Conservation (phyloP, 2,797 vertebrate genomes). For the Echeneis naucrates region DNA sequence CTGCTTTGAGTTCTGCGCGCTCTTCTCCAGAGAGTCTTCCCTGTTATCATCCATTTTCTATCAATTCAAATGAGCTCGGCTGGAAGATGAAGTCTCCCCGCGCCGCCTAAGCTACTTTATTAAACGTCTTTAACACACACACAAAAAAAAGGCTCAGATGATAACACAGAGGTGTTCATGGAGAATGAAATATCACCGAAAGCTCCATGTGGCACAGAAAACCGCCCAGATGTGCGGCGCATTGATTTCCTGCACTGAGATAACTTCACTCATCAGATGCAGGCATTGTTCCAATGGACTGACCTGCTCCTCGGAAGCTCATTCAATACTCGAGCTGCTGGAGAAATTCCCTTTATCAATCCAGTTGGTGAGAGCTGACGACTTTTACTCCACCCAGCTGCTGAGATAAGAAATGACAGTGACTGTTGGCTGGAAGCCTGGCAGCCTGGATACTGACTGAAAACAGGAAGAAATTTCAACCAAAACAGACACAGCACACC, state of each 20-base stretch:
- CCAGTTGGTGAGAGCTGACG: background rate
- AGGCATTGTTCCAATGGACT: slow-evolving; percentile 2
- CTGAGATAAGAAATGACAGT: slow-evolving; percentile 44
- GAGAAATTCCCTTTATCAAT: slow-evolving; percentile 32
- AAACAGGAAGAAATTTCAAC: no score
- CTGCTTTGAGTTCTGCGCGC: background rate
- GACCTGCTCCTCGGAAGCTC: slow-evolving; percentile 14
- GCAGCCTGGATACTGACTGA: no score
- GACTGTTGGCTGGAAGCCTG: background rate
- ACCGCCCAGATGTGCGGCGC: background rate
- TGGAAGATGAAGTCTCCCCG: background rate
- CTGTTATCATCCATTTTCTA: slow-evolving; percentile 45
- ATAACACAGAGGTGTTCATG: background rate
- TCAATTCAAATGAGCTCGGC: background rate
- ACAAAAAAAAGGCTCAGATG: background rate
- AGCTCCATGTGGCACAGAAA: background rate
- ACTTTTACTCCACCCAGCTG: slow-evolving; percentile 67
- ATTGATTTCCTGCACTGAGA: background rate
- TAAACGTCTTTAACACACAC: background rate
- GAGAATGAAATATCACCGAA: background rate
- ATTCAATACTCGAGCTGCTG: slow-evolving; percentile 24
- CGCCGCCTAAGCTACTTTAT: background rate
- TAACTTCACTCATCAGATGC: background rate
- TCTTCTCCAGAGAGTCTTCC: background rate
- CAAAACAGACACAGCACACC: background rate